Conservation (phyloP, 1,140 invertebrate species). For the Nymphalis io region DNA sequence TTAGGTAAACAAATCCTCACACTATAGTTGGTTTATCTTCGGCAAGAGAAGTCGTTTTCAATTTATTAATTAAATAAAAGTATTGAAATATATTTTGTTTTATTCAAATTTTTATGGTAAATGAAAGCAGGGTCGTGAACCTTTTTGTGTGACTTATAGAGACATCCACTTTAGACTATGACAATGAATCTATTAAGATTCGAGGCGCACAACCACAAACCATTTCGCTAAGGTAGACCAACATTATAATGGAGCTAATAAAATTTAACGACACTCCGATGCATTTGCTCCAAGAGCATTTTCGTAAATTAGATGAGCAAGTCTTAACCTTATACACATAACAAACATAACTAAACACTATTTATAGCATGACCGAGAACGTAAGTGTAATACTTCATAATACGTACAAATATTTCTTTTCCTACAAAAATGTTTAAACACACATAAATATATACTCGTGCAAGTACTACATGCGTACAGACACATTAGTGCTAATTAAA, state of each 20-base stretch:
- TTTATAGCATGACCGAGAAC: background rate
- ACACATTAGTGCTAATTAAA: constrained; percentile 57
- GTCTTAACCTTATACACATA: background rate
- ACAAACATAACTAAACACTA: background rate
- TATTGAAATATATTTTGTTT: background rate
- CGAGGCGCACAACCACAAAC: constrained; percentile 42
- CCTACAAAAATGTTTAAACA: background rate
- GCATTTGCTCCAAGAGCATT: background rate
- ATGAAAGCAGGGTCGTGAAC: constrained; percentile 11
- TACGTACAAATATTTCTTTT: background rate
- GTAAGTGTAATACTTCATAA: background rate
- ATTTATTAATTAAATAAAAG: background rate
- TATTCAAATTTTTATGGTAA: background rate
- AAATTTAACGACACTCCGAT: constrained; percentile 48
- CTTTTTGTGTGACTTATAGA: constrained; percentile 18
- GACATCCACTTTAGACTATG: constrained; percentile 27
- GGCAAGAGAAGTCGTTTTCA: too few species aligned
- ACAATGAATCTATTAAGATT: constrained; percentile 67
- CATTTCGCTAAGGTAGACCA: constrained; percentile 40
- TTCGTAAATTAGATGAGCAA: background rate
- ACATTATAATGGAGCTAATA: constrained; percentile 49
- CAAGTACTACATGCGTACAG: background rate
- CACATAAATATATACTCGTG: background rate
- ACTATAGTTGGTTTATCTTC: too few species aligned
- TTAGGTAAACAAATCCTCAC: too few species aligned